These are phyloP conservation scores for Podarcis muralis DNA, from an alignment of 2,113 vertebrate species.

Conservation along the genomic window DNA sequence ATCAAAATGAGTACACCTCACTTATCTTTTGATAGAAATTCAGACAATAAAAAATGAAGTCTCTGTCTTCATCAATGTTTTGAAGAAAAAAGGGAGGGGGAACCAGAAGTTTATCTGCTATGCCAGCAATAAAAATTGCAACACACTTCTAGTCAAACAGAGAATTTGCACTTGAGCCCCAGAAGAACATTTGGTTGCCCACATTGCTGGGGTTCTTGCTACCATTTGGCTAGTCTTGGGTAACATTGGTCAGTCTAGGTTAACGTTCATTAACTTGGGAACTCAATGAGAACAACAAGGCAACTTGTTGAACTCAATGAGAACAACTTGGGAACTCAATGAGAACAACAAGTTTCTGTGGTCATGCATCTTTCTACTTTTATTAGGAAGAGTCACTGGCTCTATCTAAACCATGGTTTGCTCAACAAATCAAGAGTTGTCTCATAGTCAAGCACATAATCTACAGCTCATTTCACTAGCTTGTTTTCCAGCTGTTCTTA, in stretches of 20 bases:
- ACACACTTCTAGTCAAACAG: neutral
- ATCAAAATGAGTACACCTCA: neutral
- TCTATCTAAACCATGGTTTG: no score
- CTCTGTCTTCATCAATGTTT: neutral
- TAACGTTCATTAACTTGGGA: neutral
- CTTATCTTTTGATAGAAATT: neutral
- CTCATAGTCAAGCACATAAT: no score
- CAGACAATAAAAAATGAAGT: neutral
- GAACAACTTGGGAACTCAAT: neutral
- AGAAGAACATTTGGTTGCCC: neutral
- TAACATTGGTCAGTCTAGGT: neutral
- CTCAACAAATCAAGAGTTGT: no score
- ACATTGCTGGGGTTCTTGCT: neutral
- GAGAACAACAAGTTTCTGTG: neutral
- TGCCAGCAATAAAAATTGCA: neutral
- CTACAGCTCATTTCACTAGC: no score
- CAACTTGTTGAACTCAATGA: neutral
- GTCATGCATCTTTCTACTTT: neutral
- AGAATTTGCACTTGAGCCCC: neutral
- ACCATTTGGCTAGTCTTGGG: neutral
- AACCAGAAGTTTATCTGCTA: neutral
- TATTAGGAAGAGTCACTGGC: no score
- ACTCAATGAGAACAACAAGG: neutral
- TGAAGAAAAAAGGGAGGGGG: neutral
- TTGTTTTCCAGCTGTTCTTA: no score